Base-by-base conservation (phyloP, 2,888 invertebrate species). In the Melinaea menophilus region DNA sequence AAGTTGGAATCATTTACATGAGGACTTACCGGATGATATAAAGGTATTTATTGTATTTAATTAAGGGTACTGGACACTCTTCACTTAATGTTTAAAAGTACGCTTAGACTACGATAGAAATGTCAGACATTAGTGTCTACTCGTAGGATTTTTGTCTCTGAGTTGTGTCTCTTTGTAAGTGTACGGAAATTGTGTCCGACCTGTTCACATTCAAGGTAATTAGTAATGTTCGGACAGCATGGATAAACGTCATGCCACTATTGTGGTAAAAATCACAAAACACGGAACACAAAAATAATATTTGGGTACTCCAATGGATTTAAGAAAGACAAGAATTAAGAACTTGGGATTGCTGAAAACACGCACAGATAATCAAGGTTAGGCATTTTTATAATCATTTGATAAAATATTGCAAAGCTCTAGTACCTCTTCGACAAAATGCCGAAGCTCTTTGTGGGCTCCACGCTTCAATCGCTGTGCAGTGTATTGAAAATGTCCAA, bases 1-100 rank as follows among this genome's bases (percentile, higher is more conserved):
- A 72, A 95, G 95, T 76, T 98, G 97, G 94, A 96, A 96, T 81
- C 95, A 96, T 72, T 72, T 91, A 12, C 91, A 90, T 63, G 90
- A 90, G 33, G 90, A 90, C 0, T 66, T 90, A 62, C 88, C 90
- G 0, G 84, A 85, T 2, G 85, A 87, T 73, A 75, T 89, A 5
- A 90, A 88, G 82, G 90, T 89, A 66, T 77, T 73, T 22, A 22
- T 31, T 55, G 13, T 22, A 22, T 22, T 22, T 22, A 22, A 22
- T 22, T 22, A 22, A 22, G 22, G 0, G 1, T 22, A 22, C 22
- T 22, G 0, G 1, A 22, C 22, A 22, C 22, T 22, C 22, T 22
- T 22, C 22, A 22, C 22, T n/a, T 46, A 46, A 46, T 46, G 46
- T 11, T 46, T 46, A 22, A 46, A n/a, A 46, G 12, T n/a, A 46